phyloP scores from a whole-genome alignment of 1,140 invertebrate genomes.

The Dinothrombium tinctorium region DNA sequence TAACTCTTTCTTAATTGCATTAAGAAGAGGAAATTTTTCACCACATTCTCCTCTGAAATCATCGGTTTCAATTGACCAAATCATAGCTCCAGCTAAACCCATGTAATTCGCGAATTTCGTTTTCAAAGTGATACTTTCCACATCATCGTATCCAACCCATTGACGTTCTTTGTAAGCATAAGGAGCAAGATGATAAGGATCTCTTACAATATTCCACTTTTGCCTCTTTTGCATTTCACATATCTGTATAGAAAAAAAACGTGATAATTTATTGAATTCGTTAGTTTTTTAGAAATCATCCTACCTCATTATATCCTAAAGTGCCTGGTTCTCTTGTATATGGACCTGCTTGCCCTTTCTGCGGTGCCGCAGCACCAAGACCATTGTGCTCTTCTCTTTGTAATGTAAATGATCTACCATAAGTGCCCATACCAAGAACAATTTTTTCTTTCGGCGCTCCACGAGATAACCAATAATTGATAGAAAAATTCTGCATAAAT shows the following conservation, averaged over 20 bases:
- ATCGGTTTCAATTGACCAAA: slow-evolving; percentile 36
- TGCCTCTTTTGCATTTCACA: slow-evolving; percentile 9
- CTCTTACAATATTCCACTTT: slow-evolving; percentile 14
- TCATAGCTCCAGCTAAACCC: slow-evolving; percentile 30
- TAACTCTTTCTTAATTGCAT: slow-evolving; percentile 16
- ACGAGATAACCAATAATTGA: slow-evolving; percentile 62
- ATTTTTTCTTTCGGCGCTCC: slow-evolving; percentile 52
- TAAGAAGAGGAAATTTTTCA: slow-evolving; percentile 15
- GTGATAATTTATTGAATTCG: background rate
- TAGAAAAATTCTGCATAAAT: slow-evolving; percentile 36
- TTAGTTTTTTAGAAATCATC: background rate
- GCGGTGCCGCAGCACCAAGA: slow-evolving; percentile 41
- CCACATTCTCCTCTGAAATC: slow-evolving; percentile 24
- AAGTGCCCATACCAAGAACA: slow-evolving; percentile 69
- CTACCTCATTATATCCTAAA: slow-evolving; percentile 18
- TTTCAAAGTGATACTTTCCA: slow-evolving; percentile 21
- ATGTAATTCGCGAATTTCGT: slow-evolving; percentile 18
- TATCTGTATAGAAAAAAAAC: slow-evolving; percentile 10
- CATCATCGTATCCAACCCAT: slow-evolving; percentile 26
- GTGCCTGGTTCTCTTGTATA: slow-evolving; percentile 18
- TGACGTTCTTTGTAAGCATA: slow-evolving; percentile 19
- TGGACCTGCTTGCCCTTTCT: slow-evolving; percentile 17
- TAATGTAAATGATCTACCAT: slow-evolving; percentile 58
- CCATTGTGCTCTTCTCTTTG: slow-evolving; percentile 33
- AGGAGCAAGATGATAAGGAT: slow-evolving; percentile 15